Conservation (phyloP, 2,113 vertebrate species). For the Mustela lutreola region DNA sequence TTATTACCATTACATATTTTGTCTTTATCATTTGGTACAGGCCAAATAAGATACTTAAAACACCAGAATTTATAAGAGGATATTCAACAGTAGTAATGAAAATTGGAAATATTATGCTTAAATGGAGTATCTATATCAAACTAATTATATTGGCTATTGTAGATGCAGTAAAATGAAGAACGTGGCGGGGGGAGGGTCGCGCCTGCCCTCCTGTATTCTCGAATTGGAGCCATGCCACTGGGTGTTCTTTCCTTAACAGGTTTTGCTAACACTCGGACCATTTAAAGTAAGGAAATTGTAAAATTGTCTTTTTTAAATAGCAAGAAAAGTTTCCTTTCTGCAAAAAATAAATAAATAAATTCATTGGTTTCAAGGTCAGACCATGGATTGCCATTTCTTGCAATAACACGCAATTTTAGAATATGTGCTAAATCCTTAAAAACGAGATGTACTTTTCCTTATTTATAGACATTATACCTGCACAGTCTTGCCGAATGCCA, state of each 20-base stretch:
- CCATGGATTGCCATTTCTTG: neutral
- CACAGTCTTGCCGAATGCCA: conserved; percentile 50
- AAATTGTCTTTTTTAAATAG: neutral
- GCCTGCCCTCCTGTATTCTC: neutral
- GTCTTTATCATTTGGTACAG: conserved; percentile 6
- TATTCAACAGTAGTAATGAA: neutral
- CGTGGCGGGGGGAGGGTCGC: neutral
- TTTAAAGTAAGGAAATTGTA: neutral
- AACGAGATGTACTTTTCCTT: conserved; percentile 50
- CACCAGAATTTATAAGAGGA: neutral
- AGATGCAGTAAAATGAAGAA: neutral
- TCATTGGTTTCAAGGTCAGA: neutral
- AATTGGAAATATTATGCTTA: conserved; percentile 28
- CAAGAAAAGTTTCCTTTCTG: neutral
- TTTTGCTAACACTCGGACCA: neutral
- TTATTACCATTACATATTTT: conserved; percentile 37
- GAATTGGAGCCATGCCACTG: neutral
- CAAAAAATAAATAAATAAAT: neutral
- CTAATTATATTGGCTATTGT: neutral
- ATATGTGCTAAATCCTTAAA: neutral
- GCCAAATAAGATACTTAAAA: neutral
- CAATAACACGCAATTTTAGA: neutral
- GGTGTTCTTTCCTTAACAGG: neutral
- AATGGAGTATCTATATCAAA: neutral
- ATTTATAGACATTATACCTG: conserved; percentile 60